phyloP scores from a whole-genome alignment of 2,113 vertebrate genomes.

The Chiloscyllium plagiosum region DNA sequence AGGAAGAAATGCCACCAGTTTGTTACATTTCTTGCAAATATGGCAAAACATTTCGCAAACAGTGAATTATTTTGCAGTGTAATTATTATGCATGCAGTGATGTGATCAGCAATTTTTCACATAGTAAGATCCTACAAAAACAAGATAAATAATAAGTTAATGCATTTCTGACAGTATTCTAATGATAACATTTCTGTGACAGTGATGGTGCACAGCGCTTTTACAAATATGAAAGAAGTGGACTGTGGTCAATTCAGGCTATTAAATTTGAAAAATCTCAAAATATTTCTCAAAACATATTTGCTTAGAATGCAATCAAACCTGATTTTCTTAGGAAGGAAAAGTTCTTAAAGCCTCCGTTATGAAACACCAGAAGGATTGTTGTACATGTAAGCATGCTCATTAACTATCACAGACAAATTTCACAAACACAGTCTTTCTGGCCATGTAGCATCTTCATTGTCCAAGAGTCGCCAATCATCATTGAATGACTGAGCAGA shows the following conservation, averaged over 20 bases:
- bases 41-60: background rate
- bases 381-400: background rate
- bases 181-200: background rate
- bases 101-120: background rate
- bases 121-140: background rate
- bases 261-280: background rate
- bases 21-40: background rate
- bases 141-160: background rate
- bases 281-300: background rate
- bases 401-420: background rate
- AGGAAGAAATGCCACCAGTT: background rate
- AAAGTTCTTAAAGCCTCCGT: background rate
- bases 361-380: background rate
- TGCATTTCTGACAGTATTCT: background rate
- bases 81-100: background rate
- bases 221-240: background rate
- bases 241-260: background rate
- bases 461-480: background rate
- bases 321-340: background rate
- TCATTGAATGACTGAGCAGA: too few species aligned
- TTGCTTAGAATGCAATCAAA: background rate
- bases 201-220: background rate
- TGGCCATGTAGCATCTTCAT: background rate
- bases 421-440: background rate
- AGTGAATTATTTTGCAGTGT: background rate